Evolutionary conservation across 2,797 vertebrate genomes (phyloP).

Genomic region (Pseudochirops corinnae): DNA sequence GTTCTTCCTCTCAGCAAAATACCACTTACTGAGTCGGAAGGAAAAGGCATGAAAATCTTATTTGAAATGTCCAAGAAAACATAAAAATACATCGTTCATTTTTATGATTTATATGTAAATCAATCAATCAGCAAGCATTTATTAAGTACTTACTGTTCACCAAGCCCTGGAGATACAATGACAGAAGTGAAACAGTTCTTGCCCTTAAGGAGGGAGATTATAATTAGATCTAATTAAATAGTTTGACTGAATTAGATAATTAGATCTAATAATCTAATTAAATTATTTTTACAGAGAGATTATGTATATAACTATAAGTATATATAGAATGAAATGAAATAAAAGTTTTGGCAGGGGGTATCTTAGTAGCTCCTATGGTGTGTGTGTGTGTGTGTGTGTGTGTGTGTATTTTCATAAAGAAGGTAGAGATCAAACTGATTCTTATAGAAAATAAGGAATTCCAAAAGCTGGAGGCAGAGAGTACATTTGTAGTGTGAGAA

Average conservation of each 20-base stretch:
- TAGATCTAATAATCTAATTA: background rate
- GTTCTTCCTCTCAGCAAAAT: slow-evolving; percentile 52
- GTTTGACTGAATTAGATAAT: background rate
- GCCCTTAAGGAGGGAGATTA: background rate
- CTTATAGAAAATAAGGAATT: background rate
- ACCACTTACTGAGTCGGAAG: slow-evolving; percentile 52
- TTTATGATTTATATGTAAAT: slow-evolving; percentile 64
- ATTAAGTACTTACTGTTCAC: background rate
- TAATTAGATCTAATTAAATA: background rate
- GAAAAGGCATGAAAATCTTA: slow-evolving; percentile 47
- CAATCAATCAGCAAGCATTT: slow-evolving; percentile 31
- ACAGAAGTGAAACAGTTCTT: background rate
- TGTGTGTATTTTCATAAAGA: background rate
- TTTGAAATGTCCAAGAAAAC: slow-evolving; percentile 57
- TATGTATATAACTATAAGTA: background rate
- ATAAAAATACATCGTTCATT: slow-evolving; percentile 41
- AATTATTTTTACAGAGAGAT: background rate
- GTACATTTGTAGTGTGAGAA: background rate
- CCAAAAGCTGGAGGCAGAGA: background rate
- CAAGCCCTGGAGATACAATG: background rate
- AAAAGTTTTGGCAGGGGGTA: background rate
- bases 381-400: background rate
- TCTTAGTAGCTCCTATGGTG: background rate
- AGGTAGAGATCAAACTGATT: background rate
- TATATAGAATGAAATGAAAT: background rate